These are phyloP conservation scores for Drosophila kanapiae DNA, from an alignment of 1,140 invertebrate genomes.

Conservation along the genomic window DNA sequence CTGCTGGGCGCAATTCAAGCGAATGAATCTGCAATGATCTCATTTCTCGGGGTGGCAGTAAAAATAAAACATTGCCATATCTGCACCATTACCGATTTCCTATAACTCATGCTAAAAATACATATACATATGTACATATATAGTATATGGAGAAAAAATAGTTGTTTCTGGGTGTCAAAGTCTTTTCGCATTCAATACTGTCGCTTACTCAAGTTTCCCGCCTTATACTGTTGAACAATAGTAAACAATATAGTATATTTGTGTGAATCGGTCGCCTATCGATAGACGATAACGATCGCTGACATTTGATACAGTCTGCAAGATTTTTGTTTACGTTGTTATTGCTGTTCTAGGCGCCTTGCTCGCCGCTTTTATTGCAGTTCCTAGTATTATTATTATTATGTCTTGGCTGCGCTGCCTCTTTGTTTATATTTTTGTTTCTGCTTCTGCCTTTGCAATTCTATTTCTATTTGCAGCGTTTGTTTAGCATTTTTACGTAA, in stretches of 20 bases:
- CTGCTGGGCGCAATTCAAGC: not conserved
- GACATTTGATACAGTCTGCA: slow-evolving; percentile 17
- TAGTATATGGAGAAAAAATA: not conserved
- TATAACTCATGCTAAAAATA: slow-evolving; percentile 24
- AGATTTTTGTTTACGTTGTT: slow-evolving; percentile 42
- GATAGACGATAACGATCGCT: slow-evolving; percentile 18
- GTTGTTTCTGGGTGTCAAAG: not conserved
- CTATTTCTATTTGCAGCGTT: slow-evolving; percentile 34
- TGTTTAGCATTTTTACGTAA: slow-evolving; percentile 68
- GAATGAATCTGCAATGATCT: slow-evolving; percentile 16
- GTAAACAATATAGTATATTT: not conserved
- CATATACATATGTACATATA: not conserved
- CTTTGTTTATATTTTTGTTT: slow-evolving; percentile 53
- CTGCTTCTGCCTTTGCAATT: slow-evolving; percentile 8
- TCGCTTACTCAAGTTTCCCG: slow-evolving; percentile 3
- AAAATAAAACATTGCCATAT: slow-evolving; percentile 22
- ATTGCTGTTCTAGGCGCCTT: slow-evolving; percentile 9
- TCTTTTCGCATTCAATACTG: not conserved
- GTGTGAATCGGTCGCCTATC: not conserved
- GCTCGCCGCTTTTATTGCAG: slow-evolving; percentile 1
- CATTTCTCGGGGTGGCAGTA: slow-evolving; percentile 20
- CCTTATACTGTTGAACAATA: not conserved
- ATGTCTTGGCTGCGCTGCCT: slow-evolving; percentile 19
- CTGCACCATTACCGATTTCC: slow-evolving; percentile 23
- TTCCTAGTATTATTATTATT: slow-evolving; percentile 29